Base-by-base conservation (phyloP, 30 jellyfish, hydroid and myxozoan genomes). In the Sanderia malayensis region DNA sequence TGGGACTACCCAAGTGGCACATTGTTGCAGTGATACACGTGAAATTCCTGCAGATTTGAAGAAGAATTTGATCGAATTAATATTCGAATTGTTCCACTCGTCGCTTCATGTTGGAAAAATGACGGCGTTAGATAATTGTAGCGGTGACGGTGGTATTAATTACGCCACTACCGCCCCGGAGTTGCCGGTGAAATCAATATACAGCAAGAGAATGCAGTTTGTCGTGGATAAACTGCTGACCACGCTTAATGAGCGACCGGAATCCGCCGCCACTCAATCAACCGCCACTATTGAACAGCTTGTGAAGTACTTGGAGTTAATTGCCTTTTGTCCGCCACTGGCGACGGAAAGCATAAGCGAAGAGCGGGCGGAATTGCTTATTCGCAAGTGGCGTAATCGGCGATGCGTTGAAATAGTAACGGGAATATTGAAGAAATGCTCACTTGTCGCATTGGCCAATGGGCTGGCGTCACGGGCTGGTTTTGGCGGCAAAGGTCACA, bases 371-470 rank as follows among this genome's bases (percentile, higher is more conserved):
- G 46, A 25, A 3, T 15, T 68, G 67, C 61, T 82, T 13, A 73
- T 75, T 44, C 80, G 59, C 55, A 82, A 83, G 81, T 89, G 97
- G 97, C 93, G 81, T 57, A 83, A 89, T 83, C 71, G 94, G 31
- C 86, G 97, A 1, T 89, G 97, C 58, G 95, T 89, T 9, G 97
- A 89, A 32, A 78, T 89, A 71, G 97, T 89, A 28, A 75, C 97
- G 59, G 90, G 83, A 59, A 83, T 89, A 20, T 63, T 89, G 46
- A 83, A 89, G 84, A 94, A 83, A 45, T 61, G 80, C 44, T 79
- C 95, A 0, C 41, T 82, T 34, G 70, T 77, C 25, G 67, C 93
- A 29, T 73, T 79, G 64, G 86, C 88, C 46, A 46, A 71, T 32
- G 94, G 89, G 30, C 33, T 59, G 58, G 85, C 74, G 22, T 57